Base-by-base conservation (phyloP, 2,888 invertebrate genomes). In the Argyresthia albistria region DNA sequence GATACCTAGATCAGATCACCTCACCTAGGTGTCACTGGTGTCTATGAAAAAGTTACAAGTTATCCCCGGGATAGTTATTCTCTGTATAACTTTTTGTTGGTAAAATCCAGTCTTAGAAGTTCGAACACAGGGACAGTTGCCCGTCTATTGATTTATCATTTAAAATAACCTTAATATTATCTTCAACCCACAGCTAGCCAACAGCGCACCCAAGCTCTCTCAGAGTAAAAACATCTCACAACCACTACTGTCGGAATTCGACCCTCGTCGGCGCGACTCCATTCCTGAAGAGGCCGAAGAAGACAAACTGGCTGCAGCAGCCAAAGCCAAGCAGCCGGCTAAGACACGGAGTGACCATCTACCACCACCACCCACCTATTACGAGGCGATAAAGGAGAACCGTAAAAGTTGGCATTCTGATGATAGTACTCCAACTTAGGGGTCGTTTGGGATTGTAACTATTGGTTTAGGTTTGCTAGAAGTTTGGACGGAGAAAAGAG, bases 141-240 rank as follows among this genome's bases (percentile, higher is more conserved):
- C 25, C 25, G 25, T 4, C 6, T 25, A 6, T n/a, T 25, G 25
- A 25, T 25, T 25, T 25, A 25, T 25, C 25, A 25, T 25, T 25
- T 25, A 25, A 39, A 3, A 3, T 39, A 3, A 39, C 39, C 9
- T 8, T 39, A n/a, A 39, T 3, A 9, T n/a, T 39, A 3, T 39
- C 39, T 39, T 39, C 39, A 25, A 25, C 6, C 2, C 3, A 14
- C 70, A 88, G 88, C 83, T 90, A 67, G 90, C 91, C 53, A 89
- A 90, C 73, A 91, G 91, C 66, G 91, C 91, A 9, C 91, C 91
- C 37, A 91, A 91, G 69, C 73, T 91, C 56, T 89, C 88, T 50
- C 88, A 88, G 64, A 67, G 83, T 0, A 91, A 89, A 70, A 90
- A 90, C 62, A 89, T 90, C 63, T 90, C 91, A 0, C 91, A 91